phyloP scores from a whole-genome alignment of 2,113 vertebrate species.

The Xenotilapia caudafasciata region DNA sequence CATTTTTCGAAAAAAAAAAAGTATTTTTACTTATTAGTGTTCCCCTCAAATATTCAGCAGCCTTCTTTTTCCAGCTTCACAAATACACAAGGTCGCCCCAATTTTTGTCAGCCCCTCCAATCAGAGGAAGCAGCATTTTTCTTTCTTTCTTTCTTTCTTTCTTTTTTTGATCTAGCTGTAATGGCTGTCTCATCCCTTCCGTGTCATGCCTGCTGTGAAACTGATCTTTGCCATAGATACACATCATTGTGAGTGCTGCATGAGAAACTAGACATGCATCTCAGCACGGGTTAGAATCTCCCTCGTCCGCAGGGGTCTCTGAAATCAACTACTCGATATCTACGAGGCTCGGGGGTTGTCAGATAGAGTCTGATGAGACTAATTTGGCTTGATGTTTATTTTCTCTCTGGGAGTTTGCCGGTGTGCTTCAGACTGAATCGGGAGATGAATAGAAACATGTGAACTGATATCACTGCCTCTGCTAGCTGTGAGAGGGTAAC shows the following conservation, averaged over 20 bases:
- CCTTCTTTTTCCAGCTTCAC: background rate
- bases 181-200: constrained; percentile 8
- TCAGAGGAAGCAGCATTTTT: background rate
- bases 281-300: constrained; percentile 7
- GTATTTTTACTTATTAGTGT: background rate
- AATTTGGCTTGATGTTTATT: background rate
- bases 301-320: background rate
- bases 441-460: background rate
- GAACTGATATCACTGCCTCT: background rate
- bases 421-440: background rate
- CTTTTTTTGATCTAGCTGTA: background rate
- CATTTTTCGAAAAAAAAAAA: background rate
- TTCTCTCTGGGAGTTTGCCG: background rate
- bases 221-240: background rate
- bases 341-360: background rate
- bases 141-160: background rate
- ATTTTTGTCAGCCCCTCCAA: background rate
- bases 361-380: background rate
- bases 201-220: background rate
- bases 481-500: background rate
- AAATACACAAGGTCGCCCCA: background rate
- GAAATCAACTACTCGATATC: constrained; percentile 6
- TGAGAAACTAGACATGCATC: constrained; percentile 15
- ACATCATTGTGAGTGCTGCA: background rate
- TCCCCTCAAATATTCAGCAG: background rate